Percentiles rank a stretch among this genome's conserved stretches.
Conservation (phyloP, 92 coral and sea anemone genomes). For the Epizoanthus scotinus region DNA sequence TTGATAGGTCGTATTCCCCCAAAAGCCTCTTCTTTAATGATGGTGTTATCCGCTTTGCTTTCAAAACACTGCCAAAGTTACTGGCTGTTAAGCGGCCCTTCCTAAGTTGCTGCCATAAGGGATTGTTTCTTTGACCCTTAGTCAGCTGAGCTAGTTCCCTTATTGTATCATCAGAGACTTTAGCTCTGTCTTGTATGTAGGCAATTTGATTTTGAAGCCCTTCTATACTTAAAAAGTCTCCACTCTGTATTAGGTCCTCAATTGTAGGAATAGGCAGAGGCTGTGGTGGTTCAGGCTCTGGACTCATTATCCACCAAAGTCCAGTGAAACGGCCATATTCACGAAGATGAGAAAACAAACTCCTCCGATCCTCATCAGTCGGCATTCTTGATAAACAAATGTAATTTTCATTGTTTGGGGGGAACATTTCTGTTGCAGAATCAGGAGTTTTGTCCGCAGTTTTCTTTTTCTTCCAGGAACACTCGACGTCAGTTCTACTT, state of each 20-base stretch:
- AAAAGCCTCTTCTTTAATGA: conserved; percentile 47
- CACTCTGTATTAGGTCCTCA: conserved; percentile 41
- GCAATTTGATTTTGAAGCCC: conserved; percentile 12
- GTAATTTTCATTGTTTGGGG: conserved; percentile 32
- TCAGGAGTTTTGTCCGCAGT: conserved; percentile 41
- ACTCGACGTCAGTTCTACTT: conserved; percentile 54
- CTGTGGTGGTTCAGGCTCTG: conserved; percentile 31
- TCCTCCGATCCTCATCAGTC: conserved; percentile 41
- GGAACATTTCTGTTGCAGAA: conserved; percentile 47
- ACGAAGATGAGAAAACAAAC: conserved; percentile 42
- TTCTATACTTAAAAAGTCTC: conserved; percentile 34
- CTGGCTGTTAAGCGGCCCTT: conserved; percentile 45
- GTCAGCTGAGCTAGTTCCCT: conserved; percentile 25
- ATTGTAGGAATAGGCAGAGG: conserved; percentile 25
- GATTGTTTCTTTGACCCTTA: conserved; percentile 44
- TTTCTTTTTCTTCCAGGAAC: conserved; percentile 51
- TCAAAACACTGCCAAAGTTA: conserved; percentile 36
- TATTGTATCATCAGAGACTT: conserved; percentile 2
- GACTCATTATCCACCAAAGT: conserved; percentile 42
- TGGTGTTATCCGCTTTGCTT: conserved; percentile 21
- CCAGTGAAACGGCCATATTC: conserved; percentile 41
- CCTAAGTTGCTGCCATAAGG: conserved; percentile 34
- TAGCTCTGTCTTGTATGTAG: conserved; percentile 21
- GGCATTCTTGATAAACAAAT: conserved; percentile 36
- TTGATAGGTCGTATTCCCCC: conserved; percentile 47